A percentile compares a stretch with the other conserved stretches of the same genome.
Evolutionary conservation across 2,113 vertebrate genomes (phyloP).

Genomic region (Ctenomys sociabilis): DNA sequence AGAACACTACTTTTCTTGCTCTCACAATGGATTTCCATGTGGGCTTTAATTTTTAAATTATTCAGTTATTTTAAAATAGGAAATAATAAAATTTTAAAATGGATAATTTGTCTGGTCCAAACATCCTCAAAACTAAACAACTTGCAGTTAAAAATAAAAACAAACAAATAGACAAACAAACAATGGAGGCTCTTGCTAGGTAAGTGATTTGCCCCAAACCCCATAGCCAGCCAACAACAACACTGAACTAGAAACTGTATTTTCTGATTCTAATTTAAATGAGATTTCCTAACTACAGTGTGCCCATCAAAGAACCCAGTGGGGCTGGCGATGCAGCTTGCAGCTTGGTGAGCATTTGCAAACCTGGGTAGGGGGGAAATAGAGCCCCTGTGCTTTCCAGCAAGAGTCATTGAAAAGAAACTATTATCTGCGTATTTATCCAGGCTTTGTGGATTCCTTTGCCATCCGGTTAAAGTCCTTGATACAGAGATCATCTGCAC

Average conservation of each 20-base stretch:
- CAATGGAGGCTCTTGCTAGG: background rate
- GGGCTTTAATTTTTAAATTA: constrained; percentile 1
- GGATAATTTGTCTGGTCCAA: background rate
- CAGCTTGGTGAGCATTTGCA: background rate
- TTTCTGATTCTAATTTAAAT: background rate
- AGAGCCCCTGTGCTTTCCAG: background rate
- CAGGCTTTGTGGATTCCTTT: background rate
- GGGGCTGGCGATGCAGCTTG: background rate
- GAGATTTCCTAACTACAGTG: background rate
- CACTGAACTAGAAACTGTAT: background rate
- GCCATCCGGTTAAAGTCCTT: background rate
- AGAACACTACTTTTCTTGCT: background rate
- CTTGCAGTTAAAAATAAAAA: background rate
- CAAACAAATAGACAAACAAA: background rate
- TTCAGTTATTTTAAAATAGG: constrained; percentile 31
- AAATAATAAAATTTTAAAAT: background rate
- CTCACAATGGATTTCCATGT: background rate
- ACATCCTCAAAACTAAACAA: background rate
- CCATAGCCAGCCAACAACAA: background rate
- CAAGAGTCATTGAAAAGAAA: background rate
- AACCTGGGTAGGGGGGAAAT: background rate
- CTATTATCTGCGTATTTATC: background rate
- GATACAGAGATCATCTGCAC: background rate
- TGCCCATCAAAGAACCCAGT: background rate
- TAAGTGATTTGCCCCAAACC: background rate